phyloP scores from a whole-genome alignment of 2,888 invertebrate species.

The Tinea pellionella region DNA sequence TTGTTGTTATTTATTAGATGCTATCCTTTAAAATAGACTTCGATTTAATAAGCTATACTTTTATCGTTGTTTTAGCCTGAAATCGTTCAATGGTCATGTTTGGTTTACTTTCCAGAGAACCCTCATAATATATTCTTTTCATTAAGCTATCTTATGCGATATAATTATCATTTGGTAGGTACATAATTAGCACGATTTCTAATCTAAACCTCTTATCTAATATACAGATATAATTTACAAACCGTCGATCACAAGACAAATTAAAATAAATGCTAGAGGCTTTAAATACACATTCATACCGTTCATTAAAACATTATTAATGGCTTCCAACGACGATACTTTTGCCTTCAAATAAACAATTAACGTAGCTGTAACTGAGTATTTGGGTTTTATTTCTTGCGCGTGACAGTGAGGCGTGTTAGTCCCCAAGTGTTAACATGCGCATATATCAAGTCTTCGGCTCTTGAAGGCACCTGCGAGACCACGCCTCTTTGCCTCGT shows the following conservation, averaged over 20 bases:
- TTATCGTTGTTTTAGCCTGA: too few species aligned
- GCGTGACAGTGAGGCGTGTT: conserved; percentile 64
- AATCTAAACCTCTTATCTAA: neutral
- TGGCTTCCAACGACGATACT: conserved; percentile 30
- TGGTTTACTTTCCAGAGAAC: too few species aligned
- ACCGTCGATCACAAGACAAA: neutral
- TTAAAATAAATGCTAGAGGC: neutral
- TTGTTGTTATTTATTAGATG: neutral
- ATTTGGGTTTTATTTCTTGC: conserved; percentile 12
- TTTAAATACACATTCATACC: neutral
- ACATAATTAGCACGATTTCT: neutral
- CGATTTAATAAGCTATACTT: too few species aligned
- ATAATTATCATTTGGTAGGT: too few species aligned
- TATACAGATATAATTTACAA: neutral
- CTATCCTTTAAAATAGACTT: too few species aligned
- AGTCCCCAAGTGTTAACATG: conserved; percentile 52
- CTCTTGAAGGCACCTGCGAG: neutral
- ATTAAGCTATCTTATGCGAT: too few species aligned
- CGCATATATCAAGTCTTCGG: conserved; percentile 32
- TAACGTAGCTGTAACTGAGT: conserved; percentile 23
- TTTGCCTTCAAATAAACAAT: conserved; percentile 47
- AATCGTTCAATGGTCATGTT: too few species aligned
- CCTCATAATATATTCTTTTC: too few species aligned
- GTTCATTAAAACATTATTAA: conserved; percentile 24
- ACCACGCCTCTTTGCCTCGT: conserved; percentile 18